Evolutionary conservation across 2,113 vertebrate species (phyloP).

Genomic region (Martes martes): DNA sequence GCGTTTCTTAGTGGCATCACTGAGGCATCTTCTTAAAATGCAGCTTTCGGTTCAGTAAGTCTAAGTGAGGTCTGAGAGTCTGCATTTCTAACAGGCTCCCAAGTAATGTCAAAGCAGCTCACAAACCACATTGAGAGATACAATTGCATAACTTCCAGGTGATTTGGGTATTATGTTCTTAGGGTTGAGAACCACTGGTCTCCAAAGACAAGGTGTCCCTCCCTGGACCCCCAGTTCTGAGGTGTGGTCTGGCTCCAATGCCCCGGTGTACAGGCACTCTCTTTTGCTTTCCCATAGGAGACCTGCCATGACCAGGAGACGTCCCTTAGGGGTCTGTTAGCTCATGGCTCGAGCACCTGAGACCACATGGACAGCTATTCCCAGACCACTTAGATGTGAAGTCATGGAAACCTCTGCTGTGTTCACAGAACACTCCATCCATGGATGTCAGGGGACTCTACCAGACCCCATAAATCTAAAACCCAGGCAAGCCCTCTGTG

Average conservation of each 20-base stretch:
- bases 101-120: neutral
- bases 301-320: neutral
- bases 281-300: neutral
- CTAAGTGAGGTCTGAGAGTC: neutral
- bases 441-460: neutral
- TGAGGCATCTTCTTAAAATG: neutral
- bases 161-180: neutral
- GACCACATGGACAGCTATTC: neutral
- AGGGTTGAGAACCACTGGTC: neutral
- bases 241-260: neutral
- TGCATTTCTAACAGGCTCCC: neutral
- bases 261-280: neutral
- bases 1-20: neutral
- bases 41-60: neutral
- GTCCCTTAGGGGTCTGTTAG: neutral
- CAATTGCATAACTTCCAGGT: neutral
- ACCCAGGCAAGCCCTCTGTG: neutral
- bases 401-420: neutral
- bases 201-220: neutral
- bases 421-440: neutral
- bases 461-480: neutral
- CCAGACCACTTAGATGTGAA: neutral
- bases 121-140: neutral
- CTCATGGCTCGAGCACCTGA: neutral
- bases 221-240: neutral